Base-by-base conservation (phyloP, 2,888 invertebrate genomes). In the Noctua janthe region DNA sequence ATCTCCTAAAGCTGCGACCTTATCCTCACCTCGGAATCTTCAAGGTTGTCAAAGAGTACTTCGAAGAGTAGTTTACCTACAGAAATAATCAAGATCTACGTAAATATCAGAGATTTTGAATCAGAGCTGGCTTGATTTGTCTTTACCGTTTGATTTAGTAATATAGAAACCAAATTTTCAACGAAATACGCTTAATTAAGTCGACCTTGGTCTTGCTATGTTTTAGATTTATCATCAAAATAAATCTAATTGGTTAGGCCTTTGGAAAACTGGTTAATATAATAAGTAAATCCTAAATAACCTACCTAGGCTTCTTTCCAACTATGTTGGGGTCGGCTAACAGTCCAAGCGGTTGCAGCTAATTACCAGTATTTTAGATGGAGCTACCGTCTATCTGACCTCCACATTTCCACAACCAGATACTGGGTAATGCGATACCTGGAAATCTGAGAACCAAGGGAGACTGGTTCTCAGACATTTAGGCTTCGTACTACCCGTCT, bases 1-100 rank as follows among this genome's bases (percentile, higher is more conserved):
- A 56, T 69, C 69, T 39, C 8, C 6, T 49, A 73, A 78, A 73
- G 54, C 83, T 56, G 62, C 2, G 15, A 54, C 78, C 35, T 73
- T 78, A 78, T 35, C 54, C 62, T 76, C 69, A 69, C 72, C 54
- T 72, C 39, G 20, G 20, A 78, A 62, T 70, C 78, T 82, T 43
- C 72, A 73, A 70, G 39, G 35, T 71, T 39, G 35, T 70, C 56
- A 64, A 72, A 78, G 39, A 49, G 39, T 62, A 72, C 69, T 78
- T 73, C 20, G 11, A 13, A 23, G 62, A 83, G 35, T 73, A 78
- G 78, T 83, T 83, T 64, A 7, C 8, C 69, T 8, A 59, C n/a
- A 67, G 43, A n/a, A 69, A 56, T 78, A 67, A 77, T 51, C 59
- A 66, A 47, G 29, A 72, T 72, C 51, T 29, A 69, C 15, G 8